Conservation (phyloP, 2,888 invertebrate species). For the Drosophila kanekoi region DNA sequence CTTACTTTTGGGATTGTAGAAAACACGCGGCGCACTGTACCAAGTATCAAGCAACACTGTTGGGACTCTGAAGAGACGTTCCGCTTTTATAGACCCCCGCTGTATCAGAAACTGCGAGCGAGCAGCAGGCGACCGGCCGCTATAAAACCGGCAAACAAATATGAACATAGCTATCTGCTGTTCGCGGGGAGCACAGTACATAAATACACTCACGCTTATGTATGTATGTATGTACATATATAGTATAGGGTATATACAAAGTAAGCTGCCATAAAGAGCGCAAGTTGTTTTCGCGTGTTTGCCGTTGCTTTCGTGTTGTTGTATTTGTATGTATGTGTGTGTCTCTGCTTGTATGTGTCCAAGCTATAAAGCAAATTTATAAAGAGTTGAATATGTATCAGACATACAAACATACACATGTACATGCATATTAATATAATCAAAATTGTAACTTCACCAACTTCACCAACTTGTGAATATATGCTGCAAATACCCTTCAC, state of each 20-base stretch:
- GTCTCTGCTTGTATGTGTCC: no score
- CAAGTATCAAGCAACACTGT: conserved; percentile 62
- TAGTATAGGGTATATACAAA: background rate
- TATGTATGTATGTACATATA: no score
- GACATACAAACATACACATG: background rate
- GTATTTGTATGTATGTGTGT: background rate
- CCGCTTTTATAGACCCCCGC: conserved; percentile 59
- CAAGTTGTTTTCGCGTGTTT: conserved; percentile 42
- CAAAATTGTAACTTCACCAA: conserved; percentile 28
- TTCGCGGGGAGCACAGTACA: conserved; percentile 10
- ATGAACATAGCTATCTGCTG: conserved; percentile 4
- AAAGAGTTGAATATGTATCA: background rate
- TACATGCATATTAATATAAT: conserved; percentile 24
- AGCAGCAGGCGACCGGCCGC: conserved; percentile 18
- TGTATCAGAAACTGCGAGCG: conserved; percentile 9
- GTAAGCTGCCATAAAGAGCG: conserved; percentile 30
- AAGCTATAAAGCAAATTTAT: background rate
- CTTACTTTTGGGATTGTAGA: conserved; percentile 61
- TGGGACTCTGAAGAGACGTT: conserved; percentile 35
- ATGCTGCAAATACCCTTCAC: conserved; percentile 33
- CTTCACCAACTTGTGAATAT: conserved; percentile 8
- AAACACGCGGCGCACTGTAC: conserved; percentile 61
- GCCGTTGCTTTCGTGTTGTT: conserved; percentile 24
- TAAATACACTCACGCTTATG: background rate
- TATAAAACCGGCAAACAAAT: conserved; percentile 44